phyloP scores from a whole-genome alignment of 2,888 invertebrate species.

The Himalopsyche japonica region DNA sequence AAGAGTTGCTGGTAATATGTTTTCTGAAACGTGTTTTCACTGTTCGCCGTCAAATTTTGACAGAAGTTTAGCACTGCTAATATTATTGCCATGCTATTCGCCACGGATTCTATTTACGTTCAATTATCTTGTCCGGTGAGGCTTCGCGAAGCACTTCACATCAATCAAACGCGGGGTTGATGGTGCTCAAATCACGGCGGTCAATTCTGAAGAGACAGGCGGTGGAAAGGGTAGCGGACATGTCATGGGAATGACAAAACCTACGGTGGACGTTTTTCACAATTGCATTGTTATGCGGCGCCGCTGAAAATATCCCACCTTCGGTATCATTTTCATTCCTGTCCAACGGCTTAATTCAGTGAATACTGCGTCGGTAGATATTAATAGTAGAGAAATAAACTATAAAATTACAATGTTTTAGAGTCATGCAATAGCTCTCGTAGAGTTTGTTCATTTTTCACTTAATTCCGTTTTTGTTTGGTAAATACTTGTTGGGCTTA shows the following conservation, averaged over 20 bases:
- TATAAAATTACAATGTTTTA: too few relatives aligned
- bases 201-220: background rate
- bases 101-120: constrained; percentile 15
- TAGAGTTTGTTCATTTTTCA: too few relatives aligned
- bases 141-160: constrained; percentile 23
- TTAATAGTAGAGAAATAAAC: too few relatives aligned
- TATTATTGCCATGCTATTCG: background rate
- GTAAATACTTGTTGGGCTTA: too few relatives aligned
- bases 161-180: constrained; percentile 28
- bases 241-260: constrained; percentile 17
- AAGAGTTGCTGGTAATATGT: background rate
- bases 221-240: background rate
- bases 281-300: background rate
- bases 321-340: background rate
- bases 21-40: background rate
- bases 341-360: background rate
- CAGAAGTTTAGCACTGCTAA: background rate
- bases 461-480: too few relatives aligned
- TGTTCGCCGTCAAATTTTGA: background rate
- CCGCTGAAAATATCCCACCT: background rate
- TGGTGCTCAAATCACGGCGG: constrained; percentile 21
- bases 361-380: background rate
- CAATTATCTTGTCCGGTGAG: constrained; percentile 19
- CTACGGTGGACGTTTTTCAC: background rate
- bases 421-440: too few relatives aligned